phyloP scores from a whole-genome alignment of 1,140 invertebrate species.

The Brevipalpus yothersi region DNA sequence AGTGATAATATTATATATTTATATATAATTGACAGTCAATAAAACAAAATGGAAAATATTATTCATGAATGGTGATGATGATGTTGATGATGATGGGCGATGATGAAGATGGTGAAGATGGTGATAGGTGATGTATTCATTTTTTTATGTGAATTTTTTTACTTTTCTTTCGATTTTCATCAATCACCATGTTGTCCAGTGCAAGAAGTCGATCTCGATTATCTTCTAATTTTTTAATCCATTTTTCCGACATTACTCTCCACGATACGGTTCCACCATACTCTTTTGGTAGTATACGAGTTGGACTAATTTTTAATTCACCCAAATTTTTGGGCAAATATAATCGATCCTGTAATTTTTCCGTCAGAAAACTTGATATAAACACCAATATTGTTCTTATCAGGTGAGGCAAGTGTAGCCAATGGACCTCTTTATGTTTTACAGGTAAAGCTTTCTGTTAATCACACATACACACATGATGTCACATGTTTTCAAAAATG shows the following conservation, averaged over 20 bases:
- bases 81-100: no score
- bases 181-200: not conserved
- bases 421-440: constrained; percentile 56
- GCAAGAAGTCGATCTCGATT: not conserved
- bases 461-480: not conserved
- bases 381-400: not conserved
- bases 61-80: no score
- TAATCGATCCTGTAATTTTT: not conserved
- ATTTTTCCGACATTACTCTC: not conserved
- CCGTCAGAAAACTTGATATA: not conserved
- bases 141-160: not conserved
- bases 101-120: no score
- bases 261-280: not conserved
- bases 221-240: not conserved
- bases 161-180: not conserved
- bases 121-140: no score
- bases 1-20: no score
- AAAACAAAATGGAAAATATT: no score
- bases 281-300: not conserved
- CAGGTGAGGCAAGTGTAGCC: constrained; percentile 41
- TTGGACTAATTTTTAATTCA: not conserved
- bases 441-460: constrained; percentile 58
- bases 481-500: constrained; percentile 2
- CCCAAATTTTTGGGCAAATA: not conserved
- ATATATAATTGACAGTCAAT: no score